Evolutionary conservation across 2,113 vertebrate species (phyloP).

Genomic region (Microtus richardsoni): DNA sequence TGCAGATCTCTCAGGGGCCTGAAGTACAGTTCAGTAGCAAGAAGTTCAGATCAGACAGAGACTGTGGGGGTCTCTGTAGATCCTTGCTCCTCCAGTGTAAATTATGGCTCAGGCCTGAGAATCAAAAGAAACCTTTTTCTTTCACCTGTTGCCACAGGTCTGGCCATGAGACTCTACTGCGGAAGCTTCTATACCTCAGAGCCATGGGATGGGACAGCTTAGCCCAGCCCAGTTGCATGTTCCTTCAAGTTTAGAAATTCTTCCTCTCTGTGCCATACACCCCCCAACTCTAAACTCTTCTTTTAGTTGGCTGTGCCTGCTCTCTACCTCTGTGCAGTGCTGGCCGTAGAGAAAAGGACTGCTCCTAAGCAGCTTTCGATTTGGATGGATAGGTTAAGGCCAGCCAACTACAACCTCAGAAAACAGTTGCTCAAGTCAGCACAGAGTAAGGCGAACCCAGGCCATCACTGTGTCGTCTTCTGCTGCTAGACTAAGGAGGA

Average conservation of each 20-base stretch:
- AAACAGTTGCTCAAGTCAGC: constrained; percentile 73
- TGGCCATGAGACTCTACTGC: not conserved
- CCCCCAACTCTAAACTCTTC: not conserved
- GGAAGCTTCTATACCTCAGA: constrained; percentile 6
- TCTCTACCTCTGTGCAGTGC: not conserved
- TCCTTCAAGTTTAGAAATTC: constrained; percentile 53
- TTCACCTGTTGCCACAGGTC: constrained; percentile 22
- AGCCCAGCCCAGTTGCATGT: not conserved
- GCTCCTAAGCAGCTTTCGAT: constrained; percentile 49
- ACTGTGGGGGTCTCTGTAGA: not conserved
- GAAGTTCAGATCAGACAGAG: not conserved
- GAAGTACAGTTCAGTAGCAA: not conserved
- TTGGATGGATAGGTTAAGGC: constrained; percentile 17
- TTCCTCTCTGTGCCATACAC: constrained; percentile 8
- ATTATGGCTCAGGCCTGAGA: constrained; percentile 5
- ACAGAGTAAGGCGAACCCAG: constrained; percentile 61
- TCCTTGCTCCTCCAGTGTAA: constrained; percentile 10
- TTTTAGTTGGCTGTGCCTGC: constrained; percentile 19
- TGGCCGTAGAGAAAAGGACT: constrained; percentile 14
- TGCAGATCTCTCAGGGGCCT: constrained; percentile 12
- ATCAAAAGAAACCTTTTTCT: constrained; percentile 16
- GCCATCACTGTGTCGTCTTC: constrained; percentile 67
- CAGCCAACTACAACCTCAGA: constrained; percentile 39
- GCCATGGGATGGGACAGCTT: not conserved
- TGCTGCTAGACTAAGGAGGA: constrained; percentile 5